Evolutionary conservation across 92 coral and sea anemone genomes (phyloP), one percentile per base, ranked within the genome.

Genomic region (Umimayanthus chanpuru): DNA sequence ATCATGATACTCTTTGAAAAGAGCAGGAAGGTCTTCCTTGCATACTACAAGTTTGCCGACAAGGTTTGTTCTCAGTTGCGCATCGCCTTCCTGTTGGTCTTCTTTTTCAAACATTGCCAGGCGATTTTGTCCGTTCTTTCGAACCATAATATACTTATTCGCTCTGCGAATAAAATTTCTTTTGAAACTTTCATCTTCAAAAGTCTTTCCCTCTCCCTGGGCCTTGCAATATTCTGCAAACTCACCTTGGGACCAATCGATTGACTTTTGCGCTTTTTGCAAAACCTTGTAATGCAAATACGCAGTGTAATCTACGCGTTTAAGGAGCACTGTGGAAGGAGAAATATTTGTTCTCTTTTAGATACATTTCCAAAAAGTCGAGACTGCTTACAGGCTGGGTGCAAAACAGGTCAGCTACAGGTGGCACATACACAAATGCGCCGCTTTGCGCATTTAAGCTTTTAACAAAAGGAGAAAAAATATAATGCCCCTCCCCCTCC

Each of bases 1-100:
- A 25, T 73, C 77, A 73, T 73, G 77, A 25, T 73, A 73, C 77
- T 73, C 41, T 39, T 73, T 73, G 77, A 73, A 73, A 73, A 73
- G 40, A 73, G 49, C 40, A 73, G 44, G 20, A 73, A 32, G 77
- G n/a, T 73, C 40, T 73, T 73, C 77, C 40, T 73, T 29, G 40
- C 77, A 73, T 73, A 39, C 77, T 3, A 73, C 77, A 9, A 73
- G 47, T 73, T 73, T 73, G 21, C 16, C 36, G 36, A 36, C 77
- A 39, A 73, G 40, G 36, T 14, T 49, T 36, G 21, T 73, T 28
- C 77, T 56, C 23, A 56, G 20, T 56, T 56, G 25, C 40, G 26
- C 44, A 73, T 1, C 36, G 1, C 77, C 44, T 73, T 73, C 39
- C 77, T 29, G 49, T 30, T 73, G 41, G 15, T 56, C 65, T 56